Base-by-base conservation (phyloP, 2,113 vertebrate genomes). In the Steatornis caripensis region DNA sequence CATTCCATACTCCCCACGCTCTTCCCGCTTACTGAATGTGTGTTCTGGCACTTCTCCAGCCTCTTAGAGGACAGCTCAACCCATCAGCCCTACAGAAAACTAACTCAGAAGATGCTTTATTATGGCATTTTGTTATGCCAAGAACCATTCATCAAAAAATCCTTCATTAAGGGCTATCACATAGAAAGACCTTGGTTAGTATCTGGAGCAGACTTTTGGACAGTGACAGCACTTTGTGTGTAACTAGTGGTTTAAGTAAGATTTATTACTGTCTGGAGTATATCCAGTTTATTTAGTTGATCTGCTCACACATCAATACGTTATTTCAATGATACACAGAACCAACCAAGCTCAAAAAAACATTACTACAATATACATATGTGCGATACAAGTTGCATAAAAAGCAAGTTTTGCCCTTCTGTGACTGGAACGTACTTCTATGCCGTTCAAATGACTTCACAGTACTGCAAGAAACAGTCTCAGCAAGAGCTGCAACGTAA, bases 401-500 rank as follows among this genome's bases (percentile, higher is more conserved):
- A 54, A 37, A 21, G 7, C 21, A 68, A 53, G 12, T 53, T 84
- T 48, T 54, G 12, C 13, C 11, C 18, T 53, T 70, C 49, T 34
- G 13, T 39, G 45, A 43, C 17, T 23, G 11, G 9, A 61, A 51
- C 2, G 6, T 4, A 12, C n/a, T 11, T 15, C 29, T 17, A 23
- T 39, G 48, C 22, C 29, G 46, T 11, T 16, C 17, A 36, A 55
- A 32, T 9, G 57, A 20, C 34, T 48, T 53, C 1, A 43, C 0
- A 60, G 20, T 2, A 12, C n/a, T 30, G 8, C 43, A 37, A 37
- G 6, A 30, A 65, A 34, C 23, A 48, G 39, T 3, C 54, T 41
- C 41, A 15, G 37, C 4, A 4, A 0, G 1, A 62, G 27, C 0
- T 34, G 15, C 32, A 36, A 16, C 1, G 3, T 21, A 39, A 21